phyloP scores from a whole-genome alignment of 2,797 vertebrate genomes.

The Glyptemys insculpta region DNA sequence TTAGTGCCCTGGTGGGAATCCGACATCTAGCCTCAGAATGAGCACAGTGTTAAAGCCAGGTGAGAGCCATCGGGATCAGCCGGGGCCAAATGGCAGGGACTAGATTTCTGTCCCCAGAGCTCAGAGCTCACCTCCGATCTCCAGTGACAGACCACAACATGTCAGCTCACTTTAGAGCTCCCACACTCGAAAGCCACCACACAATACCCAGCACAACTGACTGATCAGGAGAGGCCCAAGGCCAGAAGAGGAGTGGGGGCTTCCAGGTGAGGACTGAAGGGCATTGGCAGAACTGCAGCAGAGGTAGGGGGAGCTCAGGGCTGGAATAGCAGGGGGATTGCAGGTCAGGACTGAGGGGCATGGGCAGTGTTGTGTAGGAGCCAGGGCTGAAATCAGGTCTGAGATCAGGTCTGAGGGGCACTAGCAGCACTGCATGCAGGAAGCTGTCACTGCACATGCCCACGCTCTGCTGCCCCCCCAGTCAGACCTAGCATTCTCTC shows the following conservation, averaged over 20 bases:
- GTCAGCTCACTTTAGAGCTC: rapidly evolving
- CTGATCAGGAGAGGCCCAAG: neutral
- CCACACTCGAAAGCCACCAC: neutral
- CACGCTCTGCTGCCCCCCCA: rapidly evolving
- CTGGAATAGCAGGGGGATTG: rapidly evolving
- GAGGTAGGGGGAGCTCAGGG: rapidly evolving
- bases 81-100: rapidly evolving
- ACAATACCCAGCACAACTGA: neutral
- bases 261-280: rapidly evolving
- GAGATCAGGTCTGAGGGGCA: neutral
- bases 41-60: rapidly evolving
- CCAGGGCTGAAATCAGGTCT: neutral
- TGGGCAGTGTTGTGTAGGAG: rapidly evolving
- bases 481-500: neutral
- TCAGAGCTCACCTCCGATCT: neutral
- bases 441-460: neutral
- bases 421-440: neutral
- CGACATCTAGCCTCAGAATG: neutral
- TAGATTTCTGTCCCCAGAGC: neutral
- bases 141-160: neutral
- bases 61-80: rapidly evolving
- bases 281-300: neutral
- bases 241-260: neutral
- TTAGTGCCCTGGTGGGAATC: neutral
- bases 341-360: neutral